Conservation (phyloP, 2,888 invertebrate genomes). For the Microctonus brassicae region DNA sequence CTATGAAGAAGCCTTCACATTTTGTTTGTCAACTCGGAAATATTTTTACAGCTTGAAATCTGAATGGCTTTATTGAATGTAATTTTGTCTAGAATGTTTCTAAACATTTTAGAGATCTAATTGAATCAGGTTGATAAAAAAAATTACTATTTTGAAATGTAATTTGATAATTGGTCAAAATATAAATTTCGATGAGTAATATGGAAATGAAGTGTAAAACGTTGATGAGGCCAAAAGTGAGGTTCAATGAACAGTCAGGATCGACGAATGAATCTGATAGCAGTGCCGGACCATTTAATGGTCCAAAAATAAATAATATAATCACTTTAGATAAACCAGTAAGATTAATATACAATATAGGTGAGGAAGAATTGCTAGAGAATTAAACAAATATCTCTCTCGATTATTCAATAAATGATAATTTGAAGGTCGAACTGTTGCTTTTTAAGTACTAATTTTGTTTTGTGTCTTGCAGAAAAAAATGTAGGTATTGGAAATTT, state of each 20-base stretch:
- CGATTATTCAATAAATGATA: neutral
- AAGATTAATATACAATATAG: constrained; percentile 37
- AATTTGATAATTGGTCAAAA: no score
- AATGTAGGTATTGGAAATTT: neutral
- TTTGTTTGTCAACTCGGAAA: no score
- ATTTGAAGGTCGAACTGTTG: neutral
- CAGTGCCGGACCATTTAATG: constrained; percentile 9
- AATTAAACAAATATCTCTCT: neutral
- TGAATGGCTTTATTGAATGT: no score
- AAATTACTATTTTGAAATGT: no score
- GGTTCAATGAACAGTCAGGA: constrained; percentile 48
- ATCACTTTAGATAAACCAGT: constrained; percentile 48
- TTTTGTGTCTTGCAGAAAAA: no score
- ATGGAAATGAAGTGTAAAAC: constrained; percentile 12
- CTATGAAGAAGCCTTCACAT: no score
- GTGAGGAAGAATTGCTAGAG: neutral
- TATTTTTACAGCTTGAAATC: no score
- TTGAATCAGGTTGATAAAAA: no score
- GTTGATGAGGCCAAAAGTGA: constrained; percentile 52
- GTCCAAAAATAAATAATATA: constrained; percentile 50
- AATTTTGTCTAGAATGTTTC: no score
- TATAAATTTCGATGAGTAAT: no score
- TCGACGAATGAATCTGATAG: constrained; percentile 13
- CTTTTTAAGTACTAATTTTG: neutral
- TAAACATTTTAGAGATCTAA: no score